phyloP scores from a whole-genome alignment of 2,797 vertebrate genomes.

The Phylloscopus collybita region DNA sequence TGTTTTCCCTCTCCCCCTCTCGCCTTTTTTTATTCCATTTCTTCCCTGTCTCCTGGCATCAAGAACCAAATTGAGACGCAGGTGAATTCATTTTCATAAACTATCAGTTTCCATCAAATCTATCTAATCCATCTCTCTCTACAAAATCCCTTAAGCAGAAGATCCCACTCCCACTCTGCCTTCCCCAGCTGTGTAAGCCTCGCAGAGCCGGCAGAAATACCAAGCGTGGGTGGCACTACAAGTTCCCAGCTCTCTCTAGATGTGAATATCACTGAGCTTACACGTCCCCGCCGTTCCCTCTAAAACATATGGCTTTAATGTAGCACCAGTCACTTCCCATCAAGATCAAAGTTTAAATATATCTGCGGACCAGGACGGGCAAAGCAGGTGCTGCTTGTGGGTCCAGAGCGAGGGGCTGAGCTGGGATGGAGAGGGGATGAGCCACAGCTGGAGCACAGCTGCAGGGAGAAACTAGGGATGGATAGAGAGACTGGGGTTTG shows the following conservation, averaged over 20 bases:
- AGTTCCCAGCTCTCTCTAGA: conserved; percentile 59
- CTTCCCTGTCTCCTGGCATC: conserved; percentile 2
- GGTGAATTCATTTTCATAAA: conserved; percentile 64
- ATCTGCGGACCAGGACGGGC: neutral
- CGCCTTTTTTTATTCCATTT: neutral
- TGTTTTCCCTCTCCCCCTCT: neutral
- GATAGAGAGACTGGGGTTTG: neutral
- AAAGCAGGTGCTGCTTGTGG: conserved; percentile 25
- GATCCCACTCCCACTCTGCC: conserved; percentile 60
- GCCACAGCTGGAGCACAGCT: neutral
- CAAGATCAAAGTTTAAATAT: conserved; percentile 61
- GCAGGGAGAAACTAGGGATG: neutral
- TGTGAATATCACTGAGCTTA: conserved; percentile 66
- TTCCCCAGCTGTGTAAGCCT: conserved; percentile 62
- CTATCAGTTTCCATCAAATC: conserved; percentile 55
- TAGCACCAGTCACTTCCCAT: conserved; percentile 55
- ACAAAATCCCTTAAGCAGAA: conserved; percentile 66
- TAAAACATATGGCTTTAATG: conserved; percentile 62
- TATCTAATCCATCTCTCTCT: conserved; percentile 57
- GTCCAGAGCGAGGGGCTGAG: neutral
- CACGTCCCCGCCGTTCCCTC: conserved; percentile 41
- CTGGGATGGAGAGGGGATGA: neutral
- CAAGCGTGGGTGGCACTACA: conserved; percentile 61
- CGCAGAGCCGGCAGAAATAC: conserved; percentile 61
- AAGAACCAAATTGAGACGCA: conserved; percentile 56